Evolutionary conservation across 2,888 invertebrate species (phyloP).

Genomic region (Drosophila cracens): DNA sequence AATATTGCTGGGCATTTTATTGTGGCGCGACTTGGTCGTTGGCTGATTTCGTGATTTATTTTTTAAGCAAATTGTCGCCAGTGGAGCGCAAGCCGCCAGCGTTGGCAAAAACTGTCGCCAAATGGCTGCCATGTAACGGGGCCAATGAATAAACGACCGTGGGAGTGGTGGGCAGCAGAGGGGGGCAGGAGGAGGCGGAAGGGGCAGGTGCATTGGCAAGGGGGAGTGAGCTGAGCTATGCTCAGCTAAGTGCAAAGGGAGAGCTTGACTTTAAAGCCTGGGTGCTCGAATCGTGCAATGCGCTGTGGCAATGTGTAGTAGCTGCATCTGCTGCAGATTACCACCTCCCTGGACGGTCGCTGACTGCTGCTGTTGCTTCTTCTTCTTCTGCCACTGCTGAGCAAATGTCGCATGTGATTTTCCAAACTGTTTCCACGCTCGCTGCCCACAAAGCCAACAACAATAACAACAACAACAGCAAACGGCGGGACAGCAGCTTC

Average conservation of each 20-base stretch:
- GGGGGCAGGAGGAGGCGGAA: conserved; percentile 35
- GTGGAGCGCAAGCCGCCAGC: conserved; percentile 44
- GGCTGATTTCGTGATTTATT: conserved; percentile 82
- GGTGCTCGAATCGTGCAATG: conserved; percentile 53
- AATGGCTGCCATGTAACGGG: conserved; percentile 77
- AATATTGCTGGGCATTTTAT: conserved; percentile 68
- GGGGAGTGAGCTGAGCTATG: not conserved
- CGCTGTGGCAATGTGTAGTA: conserved; percentile 43
- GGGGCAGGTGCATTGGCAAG: not conserved
- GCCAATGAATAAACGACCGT: conserved; percentile 64
- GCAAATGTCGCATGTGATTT: conserved; percentile 84
- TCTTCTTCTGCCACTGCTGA: conserved; percentile 45
- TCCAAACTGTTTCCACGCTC: conserved; percentile 85
- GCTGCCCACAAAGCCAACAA: conserved; percentile 83
- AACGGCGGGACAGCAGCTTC: conserved; percentile 63
- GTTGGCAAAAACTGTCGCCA: conserved; percentile 79
- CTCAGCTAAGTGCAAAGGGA: conserved; percentile 3
- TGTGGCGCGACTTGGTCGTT: conserved; percentile 60
- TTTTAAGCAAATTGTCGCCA: conserved; percentile 82
- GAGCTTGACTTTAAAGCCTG: conserved; percentile 21
- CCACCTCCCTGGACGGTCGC: conserved; percentile 58
- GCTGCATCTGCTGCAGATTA: conserved; percentile 72
- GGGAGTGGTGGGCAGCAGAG: conserved; percentile 48
- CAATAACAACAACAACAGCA: conserved; percentile 35
- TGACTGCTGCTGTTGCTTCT: not conserved